Evolutionary conservation across 2,888 invertebrate species (phyloP).

Genomic region (Andrena flavipes): DNA sequence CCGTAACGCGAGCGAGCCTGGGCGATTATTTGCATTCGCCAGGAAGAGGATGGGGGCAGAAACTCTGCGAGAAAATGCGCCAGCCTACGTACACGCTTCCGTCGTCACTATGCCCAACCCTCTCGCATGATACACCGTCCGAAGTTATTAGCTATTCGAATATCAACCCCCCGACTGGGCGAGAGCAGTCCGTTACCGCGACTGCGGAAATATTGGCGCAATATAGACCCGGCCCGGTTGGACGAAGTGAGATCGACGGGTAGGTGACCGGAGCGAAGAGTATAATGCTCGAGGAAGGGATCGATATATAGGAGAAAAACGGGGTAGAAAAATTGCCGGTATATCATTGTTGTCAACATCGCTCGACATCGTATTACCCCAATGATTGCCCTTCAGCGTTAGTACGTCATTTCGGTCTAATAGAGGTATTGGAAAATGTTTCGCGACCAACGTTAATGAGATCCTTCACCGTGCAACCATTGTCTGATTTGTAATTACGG

Average conservation of each 20-base stretch:
- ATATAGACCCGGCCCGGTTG: conserved; percentile 29
- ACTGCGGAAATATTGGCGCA: conserved; percentile 51
- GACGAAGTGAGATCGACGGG: conserved; percentile 43
- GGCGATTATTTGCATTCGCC: conserved; percentile 49
- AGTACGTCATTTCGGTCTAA: conserved; percentile 24
- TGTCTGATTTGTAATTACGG: conserved; percentile 3
- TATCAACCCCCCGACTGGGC: conserved; percentile 43
- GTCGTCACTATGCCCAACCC: neutral
- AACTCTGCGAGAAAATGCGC: conserved; percentile 29
- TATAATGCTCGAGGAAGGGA: conserved; percentile 27
- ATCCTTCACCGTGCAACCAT: conserved; percentile 5
- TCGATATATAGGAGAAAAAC: conserved; percentile 35
- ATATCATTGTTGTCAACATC: conserved; percentile 35
- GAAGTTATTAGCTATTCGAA: conserved; percentile 65
- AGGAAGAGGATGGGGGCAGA: neutral
- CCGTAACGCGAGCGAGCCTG: conserved; percentile 12
- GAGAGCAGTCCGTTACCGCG: conserved; percentile 11
- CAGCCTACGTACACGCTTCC: conserved; percentile 1
- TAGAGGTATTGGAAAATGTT: conserved; percentile 32
- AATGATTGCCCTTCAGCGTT: conserved; percentile 34
- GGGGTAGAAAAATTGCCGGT: conserved; percentile 18
- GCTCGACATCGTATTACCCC: conserved; percentile 40
- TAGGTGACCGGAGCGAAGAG: conserved; percentile 21
- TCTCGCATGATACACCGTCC: conserved; percentile 50
- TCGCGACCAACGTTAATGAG: conserved; percentile 10